A percentile compares a stretch with the other conserved stretches of the same genome.
Conservation (phyloP, 2,113 vertebrate species). For the Gymnobelideus leadbeateri region DNA sequence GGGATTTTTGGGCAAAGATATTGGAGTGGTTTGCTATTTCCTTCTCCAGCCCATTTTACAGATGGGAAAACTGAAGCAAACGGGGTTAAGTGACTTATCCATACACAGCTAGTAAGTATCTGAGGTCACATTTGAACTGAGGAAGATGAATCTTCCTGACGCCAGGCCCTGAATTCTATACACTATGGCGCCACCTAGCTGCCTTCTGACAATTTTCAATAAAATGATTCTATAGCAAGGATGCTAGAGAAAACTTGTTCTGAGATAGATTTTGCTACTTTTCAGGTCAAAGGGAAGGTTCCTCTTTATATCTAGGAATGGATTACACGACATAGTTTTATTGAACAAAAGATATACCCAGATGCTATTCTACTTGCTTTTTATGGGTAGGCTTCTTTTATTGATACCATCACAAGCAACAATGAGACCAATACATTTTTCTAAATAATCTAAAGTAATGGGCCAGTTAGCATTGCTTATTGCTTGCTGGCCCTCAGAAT, state of each 20-base stretch:
- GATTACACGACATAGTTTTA: not conserved
- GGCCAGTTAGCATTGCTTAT: not conserved
- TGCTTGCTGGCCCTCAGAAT: not conserved
- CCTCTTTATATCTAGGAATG: not conserved
- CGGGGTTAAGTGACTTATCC: no score
- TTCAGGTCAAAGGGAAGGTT: not conserved
- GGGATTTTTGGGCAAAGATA: not conserved
- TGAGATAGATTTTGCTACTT: not conserved
- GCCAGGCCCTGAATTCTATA: not conserved
- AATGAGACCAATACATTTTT: not conserved
- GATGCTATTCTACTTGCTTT: not conserved
- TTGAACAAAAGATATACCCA: not conserved
- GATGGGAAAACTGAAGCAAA: not conserved
- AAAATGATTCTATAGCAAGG: not conserved
- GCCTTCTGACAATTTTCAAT: not conserved
- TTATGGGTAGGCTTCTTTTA: not conserved
- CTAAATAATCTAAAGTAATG: not conserved
- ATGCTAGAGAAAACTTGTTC: not conserved
- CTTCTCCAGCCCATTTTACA: not conserved
- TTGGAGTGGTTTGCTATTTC: not conserved
- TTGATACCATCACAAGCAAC: not conserved
- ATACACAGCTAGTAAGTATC: not conserved
- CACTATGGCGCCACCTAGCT: not conserved
- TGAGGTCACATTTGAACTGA: not conserved
- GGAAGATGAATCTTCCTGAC: not conserved